These are phyloP conservation scores for Ataeniobius toweri DNA, from an alignment of 2,797 vertebrate genomes.

Conservation along the genomic window DNA sequence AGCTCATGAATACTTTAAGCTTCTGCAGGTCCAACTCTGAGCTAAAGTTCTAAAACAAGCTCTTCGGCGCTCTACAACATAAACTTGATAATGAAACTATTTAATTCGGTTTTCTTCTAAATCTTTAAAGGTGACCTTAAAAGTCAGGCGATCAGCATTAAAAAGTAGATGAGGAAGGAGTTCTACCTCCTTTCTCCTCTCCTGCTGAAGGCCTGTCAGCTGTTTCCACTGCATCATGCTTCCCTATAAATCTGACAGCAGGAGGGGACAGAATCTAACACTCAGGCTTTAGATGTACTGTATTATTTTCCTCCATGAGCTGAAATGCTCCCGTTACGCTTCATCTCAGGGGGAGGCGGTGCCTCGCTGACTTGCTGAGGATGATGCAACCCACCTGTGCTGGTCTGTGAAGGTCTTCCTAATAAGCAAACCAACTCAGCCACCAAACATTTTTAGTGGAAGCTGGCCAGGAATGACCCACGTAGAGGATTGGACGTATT, in stretches of 20 bases:
- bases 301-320: not conserved
- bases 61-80: not conserved
- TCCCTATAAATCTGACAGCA: slow-evolving; percentile 34
- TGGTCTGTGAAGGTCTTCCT: slow-evolving; percentile 1
- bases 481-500: not conserved
- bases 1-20: slow-evolving; percentile 1
- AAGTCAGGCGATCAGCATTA: not conserved
- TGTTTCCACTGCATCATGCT: not conserved
- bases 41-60: not conserved
- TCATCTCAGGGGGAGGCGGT: not conserved
- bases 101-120: slow-evolving; percentile 11
- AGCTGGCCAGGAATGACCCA: not conserved
- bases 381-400: not conserved
- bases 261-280: not conserved
- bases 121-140: slow-evolving; percentile 29
- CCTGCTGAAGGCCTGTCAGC: slow-evolving; percentile 12
- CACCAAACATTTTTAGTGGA: slow-evolving; percentile 13
- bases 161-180: not conserved
- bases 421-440: not conserved
- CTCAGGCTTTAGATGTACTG: not conserved
- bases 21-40: not conserved
- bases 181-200: slow-evolving; percentile 5
- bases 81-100: slow-evolving; percentile 8
- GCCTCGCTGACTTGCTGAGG: slow-evolving; percentile 14
- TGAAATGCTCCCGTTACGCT: slow-evolving; percentile 5